phyloP scores from a whole-genome alignment of 2,113 vertebrate genomes.

The Hydrochoerus hydrochaeris region DNA sequence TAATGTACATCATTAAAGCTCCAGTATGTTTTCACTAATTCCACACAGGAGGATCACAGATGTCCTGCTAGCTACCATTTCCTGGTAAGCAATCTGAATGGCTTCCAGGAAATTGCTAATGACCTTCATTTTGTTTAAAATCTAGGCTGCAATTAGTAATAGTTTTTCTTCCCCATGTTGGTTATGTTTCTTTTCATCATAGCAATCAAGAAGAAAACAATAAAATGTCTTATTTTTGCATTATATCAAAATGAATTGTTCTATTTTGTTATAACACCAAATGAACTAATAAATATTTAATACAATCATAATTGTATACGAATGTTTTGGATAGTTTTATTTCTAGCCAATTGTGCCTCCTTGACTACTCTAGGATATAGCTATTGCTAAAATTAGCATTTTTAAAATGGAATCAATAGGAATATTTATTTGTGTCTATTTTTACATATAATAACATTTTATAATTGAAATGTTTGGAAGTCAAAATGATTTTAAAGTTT shows the following conservation, averaged over 20 bases:
- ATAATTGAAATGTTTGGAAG: constrained; percentile 72
- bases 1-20: constrained; percentile 66
- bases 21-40: constrained; percentile 70
- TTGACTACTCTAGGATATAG: constrained; percentile 17
- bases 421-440: constrained; percentile 63
- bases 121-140: constrained; percentile 80
- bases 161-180: constrained; percentile 71
- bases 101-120: constrained; percentile 82
- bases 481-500: constrained; percentile 56
- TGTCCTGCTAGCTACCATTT: constrained; percentile 76
- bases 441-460: constrained; percentile 61
- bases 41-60: constrained; percentile 73
- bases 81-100: constrained; percentile 76
- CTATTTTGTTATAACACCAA: constrained; percentile 66
- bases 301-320: constrained; percentile 68
- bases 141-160: constrained; percentile 76
- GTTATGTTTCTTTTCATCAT: constrained; percentile 76
- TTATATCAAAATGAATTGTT: constrained; percentile 72
- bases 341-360: constrained; percentile 57
- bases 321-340: constrained; percentile 60
- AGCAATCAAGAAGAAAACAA: constrained; percentile 74
- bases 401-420: constrained; percentile 64
- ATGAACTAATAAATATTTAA: constrained; percentile 75
- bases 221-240: constrained; percentile 70
- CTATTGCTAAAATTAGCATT: constrained; percentile 70